Evolutionary conservation across 2,888 invertebrate genomes (phyloP), one percentile per base, ranked within the genome.

Genomic region (Drosophila mimetica): DNA sequence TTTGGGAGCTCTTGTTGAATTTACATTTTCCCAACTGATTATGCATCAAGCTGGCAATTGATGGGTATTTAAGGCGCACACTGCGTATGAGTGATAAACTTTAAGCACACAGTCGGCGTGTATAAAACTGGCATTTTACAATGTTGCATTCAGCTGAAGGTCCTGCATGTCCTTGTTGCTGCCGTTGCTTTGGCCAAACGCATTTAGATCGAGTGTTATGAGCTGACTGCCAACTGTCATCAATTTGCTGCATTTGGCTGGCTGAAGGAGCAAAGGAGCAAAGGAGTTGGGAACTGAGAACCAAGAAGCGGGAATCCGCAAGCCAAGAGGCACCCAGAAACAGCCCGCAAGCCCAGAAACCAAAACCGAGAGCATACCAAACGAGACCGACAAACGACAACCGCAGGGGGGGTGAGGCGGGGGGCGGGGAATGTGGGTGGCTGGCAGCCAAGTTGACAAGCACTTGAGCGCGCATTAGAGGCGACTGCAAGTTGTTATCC

Each of bases 381-480:
- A 61, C 44, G 67, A 55, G 53, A 36, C 42, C 32, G 44, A 59
- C 53, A 36, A 50, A 37, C 59, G 48, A 18, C 42, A 46, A 39
- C 44, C 47, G 42, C 55, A 47, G 48, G 25, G n/a, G 53, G 57
- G 2, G 22, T 36, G 7, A 18, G 44, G 36, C 13, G 14, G 13
- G 28, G 25, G 25, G 20, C 5, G 50, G 14, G 14, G 25, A 22
- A 30, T 32, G 25, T 42, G 46, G 30, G 55, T 41, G 36, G 11
- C 53, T 46, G 64, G 61, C 71, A 74, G 65, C 50, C 79, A 73
- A 76, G 77, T 74, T 79, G 82, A 79, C 82, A 77, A 73, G 79
- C 74, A 76, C 82, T 85, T 85, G 76, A 82, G 76, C 73, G 85
- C 67, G 82, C 82, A 83, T 85, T 77, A 85, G 76, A 72, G 53